Conservation (phyloP, 2,888 invertebrate species). For the Lobophora halterata region DNA sequence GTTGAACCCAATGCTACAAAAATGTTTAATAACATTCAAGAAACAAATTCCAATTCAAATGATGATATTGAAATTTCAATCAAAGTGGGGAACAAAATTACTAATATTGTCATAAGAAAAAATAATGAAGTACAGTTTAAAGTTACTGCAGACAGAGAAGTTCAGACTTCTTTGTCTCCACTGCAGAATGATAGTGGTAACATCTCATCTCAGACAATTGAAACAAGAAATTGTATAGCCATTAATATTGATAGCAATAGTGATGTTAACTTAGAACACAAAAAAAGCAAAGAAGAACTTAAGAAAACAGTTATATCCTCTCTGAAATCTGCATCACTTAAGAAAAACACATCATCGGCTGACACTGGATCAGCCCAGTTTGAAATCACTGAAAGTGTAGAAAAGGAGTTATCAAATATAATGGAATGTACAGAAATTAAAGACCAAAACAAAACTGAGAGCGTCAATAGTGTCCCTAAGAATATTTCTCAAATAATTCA, state of each 20-base stretch:
- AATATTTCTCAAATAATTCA: constrained; percentile 13
- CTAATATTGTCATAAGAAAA: constrained; percentile 65
- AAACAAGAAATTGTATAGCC: constrained; percentile 37
- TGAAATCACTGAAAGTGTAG: constrained; percentile 68
- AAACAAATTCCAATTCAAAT: constrained; percentile 33
- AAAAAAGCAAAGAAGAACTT: constrained; percentile 22
- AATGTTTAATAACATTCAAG: constrained; percentile 31
- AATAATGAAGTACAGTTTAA: constrained; percentile 59
- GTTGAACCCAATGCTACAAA: constrained; percentile 23
- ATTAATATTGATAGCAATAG: constrained; percentile 35
- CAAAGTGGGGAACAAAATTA: constrained; percentile 59
- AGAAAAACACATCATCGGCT: constrained; percentile 66
- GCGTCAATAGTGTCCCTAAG: constrained; percentile 6
- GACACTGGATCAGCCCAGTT: constrained; percentile 59
- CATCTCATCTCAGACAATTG: constrained; percentile 19
- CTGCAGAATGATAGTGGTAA: constrained; percentile 30
- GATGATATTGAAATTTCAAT: constrained; percentile 69
- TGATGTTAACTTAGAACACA: constrained; percentile 23
- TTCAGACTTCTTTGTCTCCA: constrained; percentile 55
- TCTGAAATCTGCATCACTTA: constrained; percentile 20
- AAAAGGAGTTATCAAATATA: constrained; percentile 59
- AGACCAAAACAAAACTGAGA: constrained; percentile 22
- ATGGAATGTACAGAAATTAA: constrained; percentile 49
- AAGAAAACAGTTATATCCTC: constrained; percentile 9
- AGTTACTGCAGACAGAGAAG: constrained; percentile 56